phyloP scores from a whole-genome alignment of 1,140 invertebrate genomes.

The Amyelois transitella region DNA sequence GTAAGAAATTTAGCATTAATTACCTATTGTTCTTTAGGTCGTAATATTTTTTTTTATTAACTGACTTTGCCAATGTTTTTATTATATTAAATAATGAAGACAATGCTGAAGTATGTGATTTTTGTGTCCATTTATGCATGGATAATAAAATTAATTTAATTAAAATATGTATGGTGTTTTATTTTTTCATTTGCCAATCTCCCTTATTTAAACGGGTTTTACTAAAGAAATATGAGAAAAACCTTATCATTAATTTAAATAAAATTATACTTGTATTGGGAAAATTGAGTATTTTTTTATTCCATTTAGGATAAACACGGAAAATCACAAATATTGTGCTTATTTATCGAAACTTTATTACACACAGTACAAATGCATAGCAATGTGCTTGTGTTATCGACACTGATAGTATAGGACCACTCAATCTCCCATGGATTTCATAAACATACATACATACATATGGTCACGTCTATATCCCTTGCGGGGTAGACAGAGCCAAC shows the following conservation, averaged over 20 bases:
- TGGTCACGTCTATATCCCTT: too few species aligned
- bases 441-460: too few species aligned
- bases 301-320: too few species aligned
- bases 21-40: constrained; percentile 53
- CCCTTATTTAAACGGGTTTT: neutral
- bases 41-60: constrained; percentile 53
- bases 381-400: too few species aligned
- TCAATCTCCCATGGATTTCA: too few species aligned
- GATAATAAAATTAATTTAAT: constrained; percentile 64
- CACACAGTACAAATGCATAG: constrained; percentile 11
- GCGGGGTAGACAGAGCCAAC: too few species aligned
- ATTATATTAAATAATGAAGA: constrained; percentile 45
- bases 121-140: constrained; percentile 67
- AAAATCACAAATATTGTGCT: too few species aligned
- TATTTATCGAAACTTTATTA: too few species aligned
- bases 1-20: constrained; percentile 53
- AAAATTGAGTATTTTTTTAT: too few species aligned
- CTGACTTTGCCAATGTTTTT: constrained; percentile 61
- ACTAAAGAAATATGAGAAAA: neutral
- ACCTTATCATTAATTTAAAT: constrained; percentile 12
- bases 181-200: constrained; percentile 16
- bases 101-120: constrained; percentile 54
- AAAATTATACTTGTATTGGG: too few species aligned
- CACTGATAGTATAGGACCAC: too few species aligned
- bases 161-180: constrained; percentile 29